phyloP scores from a whole-genome alignment of 2,113 vertebrate genomes.

The Lepus americanus region DNA sequence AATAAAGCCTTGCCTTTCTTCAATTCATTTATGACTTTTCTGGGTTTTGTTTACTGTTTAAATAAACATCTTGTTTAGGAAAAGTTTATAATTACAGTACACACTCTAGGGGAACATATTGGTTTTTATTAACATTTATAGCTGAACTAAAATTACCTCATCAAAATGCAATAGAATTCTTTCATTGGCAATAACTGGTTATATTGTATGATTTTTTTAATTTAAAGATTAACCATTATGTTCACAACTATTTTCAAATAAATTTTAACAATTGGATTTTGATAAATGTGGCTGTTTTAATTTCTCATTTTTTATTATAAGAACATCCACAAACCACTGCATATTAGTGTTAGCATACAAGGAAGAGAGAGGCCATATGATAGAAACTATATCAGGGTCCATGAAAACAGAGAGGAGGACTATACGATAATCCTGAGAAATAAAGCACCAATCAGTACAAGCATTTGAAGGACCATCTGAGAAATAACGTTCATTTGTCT shows the following conservation, averaged over 20 bases:
- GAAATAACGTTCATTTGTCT: background rate
- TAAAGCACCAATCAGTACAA: background rate
- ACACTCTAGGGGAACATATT: background rate
- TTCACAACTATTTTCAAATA: conserved; percentile 1
- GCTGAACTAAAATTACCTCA: conserved; percentile 37
- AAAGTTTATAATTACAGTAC: background rate
- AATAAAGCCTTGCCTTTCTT: background rate
- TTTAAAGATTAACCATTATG: background rate
- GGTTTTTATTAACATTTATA: background rate
- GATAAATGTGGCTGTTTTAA: background rate
- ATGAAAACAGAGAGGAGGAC: background rate
- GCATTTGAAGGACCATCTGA: background rate
- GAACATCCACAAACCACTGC: background rate
- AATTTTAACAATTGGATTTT: background rate
- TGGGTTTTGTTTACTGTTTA: conserved; percentile 4
- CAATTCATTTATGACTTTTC: background rate
- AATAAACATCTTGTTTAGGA: background rate
- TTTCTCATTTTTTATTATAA: background rate
- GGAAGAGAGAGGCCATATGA: background rate
- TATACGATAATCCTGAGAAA: background rate
- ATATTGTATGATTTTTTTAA: background rate
- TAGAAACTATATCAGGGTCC: background rate
- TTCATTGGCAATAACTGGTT: conserved; percentile 17
- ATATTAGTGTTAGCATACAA: background rate
- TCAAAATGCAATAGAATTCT: conserved; percentile 1